Evolutionary conservation across 2,797 vertebrate species (phyloP).

Genomic region (Scolopax bukidnonensis): DNA sequence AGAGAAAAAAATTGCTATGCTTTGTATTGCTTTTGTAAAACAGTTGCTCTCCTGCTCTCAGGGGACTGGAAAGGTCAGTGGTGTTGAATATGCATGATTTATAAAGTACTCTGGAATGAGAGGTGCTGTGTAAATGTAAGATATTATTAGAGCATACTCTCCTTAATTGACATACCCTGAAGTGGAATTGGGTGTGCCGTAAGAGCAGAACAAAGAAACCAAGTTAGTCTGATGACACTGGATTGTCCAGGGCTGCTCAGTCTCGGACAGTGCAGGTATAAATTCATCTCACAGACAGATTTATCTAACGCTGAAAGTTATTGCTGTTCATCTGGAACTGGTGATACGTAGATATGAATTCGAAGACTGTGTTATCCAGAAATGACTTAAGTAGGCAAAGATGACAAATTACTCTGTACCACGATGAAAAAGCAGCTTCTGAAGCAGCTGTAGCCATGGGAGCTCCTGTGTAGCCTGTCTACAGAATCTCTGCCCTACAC

Average conservation of each 20-base stretch:
- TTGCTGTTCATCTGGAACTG: background rate
- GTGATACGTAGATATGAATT: background rate
- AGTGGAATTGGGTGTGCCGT: background rate
- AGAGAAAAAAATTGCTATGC: background rate
- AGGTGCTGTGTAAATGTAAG: conserved; percentile 17
- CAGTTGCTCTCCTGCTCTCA: background rate
- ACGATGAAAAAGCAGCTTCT: background rate
- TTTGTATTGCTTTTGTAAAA: conserved; percentile 21
- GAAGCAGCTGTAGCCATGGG: background rate
- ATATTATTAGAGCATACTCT: conserved; percentile 9
- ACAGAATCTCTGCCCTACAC: background rate
- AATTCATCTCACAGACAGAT: background rate
- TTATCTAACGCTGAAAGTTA: background rate
- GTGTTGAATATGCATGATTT: conserved; percentile 38
- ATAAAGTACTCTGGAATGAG: conserved; percentile 18
- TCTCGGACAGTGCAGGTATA: background rate
- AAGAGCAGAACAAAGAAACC: background rate
- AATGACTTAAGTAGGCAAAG: background rate
- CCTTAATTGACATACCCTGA: background rate
- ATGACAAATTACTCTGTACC: background rate
- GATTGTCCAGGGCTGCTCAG: background rate
- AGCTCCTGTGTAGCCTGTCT: background rate
- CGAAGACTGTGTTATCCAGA: background rate
- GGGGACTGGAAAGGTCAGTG: conserved; percentile 28
- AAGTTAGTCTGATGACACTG: background rate